A percentile compares a stretch with the other conserved stretches of the same genome.
phyloP scores from a whole-genome alignment of 2,113 vertebrate species.

The Hiodon tergisus region DNA sequence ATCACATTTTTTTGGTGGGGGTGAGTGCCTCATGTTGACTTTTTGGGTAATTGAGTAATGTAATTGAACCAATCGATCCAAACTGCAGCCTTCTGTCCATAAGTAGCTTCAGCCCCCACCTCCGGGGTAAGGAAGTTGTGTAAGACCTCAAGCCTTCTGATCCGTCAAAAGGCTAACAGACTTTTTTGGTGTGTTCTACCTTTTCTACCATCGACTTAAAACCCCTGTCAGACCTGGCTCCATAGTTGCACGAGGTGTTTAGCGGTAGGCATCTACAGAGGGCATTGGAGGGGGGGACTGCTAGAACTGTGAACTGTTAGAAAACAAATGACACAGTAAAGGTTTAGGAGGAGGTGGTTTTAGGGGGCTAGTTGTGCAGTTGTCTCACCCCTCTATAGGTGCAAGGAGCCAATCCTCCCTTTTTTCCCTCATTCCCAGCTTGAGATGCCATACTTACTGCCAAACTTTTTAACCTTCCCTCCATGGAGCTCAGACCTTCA shows the following conservation, averaged over 20 bases:
- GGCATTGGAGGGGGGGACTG: too few relatives aligned
- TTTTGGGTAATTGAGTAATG: conserved; percentile 61
- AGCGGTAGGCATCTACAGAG: too few relatives aligned
- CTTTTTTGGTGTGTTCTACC: not conserved
- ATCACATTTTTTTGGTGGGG: conserved; percentile 37
- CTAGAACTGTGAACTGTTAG: too few relatives aligned
- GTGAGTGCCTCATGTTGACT: conserved; percentile 48
- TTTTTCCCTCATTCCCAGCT: conserved; percentile 22
- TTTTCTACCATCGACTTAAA: conserved; percentile 32
- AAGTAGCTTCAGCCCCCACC: conserved; percentile 31
- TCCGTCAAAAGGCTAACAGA: conserved; percentile 34
- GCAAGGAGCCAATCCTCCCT: not conserved
- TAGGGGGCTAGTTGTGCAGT: too few relatives aligned
- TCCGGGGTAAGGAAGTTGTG: conserved; percentile 48
- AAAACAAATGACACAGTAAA: too few relatives aligned
- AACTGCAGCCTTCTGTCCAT: conserved; percentile 23
- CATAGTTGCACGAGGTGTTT: not conserved
- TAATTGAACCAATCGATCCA: conserved; percentile 48
- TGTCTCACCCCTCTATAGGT: conserved; percentile 26
- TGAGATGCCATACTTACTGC: conserved; percentile 41
- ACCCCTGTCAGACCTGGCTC: not conserved
- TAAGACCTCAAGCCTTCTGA: conserved; percentile 45
- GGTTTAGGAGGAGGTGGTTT: too few relatives aligned
- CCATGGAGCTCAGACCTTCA: conserved; percentile 18
- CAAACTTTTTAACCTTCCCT: conserved; percentile 34